phyloP scores from a whole-genome alignment of 2,797 vertebrate species.

The Pempheris klunzingeri region DNA sequence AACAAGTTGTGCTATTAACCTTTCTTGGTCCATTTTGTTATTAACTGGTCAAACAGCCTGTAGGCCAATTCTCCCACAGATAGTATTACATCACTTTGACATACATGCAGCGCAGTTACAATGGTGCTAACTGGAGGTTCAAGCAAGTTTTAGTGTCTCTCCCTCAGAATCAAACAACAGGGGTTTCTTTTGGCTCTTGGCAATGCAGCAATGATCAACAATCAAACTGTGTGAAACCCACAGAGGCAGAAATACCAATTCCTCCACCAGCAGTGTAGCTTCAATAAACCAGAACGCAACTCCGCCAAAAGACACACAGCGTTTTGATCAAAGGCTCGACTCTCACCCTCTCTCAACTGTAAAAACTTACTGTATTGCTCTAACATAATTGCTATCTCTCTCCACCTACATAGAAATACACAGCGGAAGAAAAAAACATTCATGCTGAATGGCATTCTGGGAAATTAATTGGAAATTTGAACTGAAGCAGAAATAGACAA shows the following conservation, averaged over 20 bases:
- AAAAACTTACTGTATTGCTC: neutral
- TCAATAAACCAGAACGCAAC: slow-evolving; percentile 9
- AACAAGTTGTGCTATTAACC: too few relatives aligned
- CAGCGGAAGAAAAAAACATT: slow-evolving; percentile 11
- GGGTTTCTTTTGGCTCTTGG: neutral
- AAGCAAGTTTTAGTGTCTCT: neutral
- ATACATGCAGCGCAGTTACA: neutral
- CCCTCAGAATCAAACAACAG: neutral
- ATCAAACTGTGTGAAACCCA: slow-evolving; percentile 11
- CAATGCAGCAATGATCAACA: neutral
- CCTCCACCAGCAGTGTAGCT: neutral
- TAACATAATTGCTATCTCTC: neutral
- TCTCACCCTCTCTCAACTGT: neutral
- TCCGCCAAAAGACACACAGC: neutral
- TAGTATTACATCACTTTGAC: neutral
- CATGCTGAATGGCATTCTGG: slow-evolving; percentile 19
- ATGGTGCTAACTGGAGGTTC: neutral
- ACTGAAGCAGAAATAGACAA: slow-evolving; percentile 18
- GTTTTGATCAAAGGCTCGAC: slow-evolving; percentile 6
- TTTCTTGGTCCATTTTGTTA: neutral
- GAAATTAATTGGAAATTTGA: slow-evolving; percentile 9
- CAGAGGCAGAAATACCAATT: neutral
- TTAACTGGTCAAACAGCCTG: neutral
- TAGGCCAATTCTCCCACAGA: neutral
- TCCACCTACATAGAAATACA: slow-evolving; percentile 6